phyloP scores from a whole-genome alignment of 2,888 invertebrate species.

The Halocaridina rubra region DNA sequence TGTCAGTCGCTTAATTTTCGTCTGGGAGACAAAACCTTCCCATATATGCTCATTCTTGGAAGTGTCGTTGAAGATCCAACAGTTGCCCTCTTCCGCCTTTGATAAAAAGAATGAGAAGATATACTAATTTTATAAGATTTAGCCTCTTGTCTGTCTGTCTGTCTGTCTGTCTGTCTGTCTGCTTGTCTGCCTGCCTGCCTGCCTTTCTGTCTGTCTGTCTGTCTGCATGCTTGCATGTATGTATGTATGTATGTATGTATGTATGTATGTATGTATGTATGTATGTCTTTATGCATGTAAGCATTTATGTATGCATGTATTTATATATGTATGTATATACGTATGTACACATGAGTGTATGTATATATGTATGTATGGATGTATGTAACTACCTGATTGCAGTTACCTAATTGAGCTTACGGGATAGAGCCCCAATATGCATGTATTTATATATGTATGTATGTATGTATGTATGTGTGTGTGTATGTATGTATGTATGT shows the following conservation, averaged over 20 bases:
- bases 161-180: neutral
- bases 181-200: too few relatives aligned
- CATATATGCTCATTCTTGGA: conserved; percentile 46
- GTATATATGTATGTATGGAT: neutral
- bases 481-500: neutral
- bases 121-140: too few relatives aligned
- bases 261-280: neutral
- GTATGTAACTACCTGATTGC: too few relatives aligned
- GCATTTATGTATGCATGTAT: neutral
- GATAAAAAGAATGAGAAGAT: too few relatives aligned
- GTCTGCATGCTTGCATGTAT: too few relatives aligned
- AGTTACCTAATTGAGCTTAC: too few relatives aligned
- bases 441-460: too few relatives aligned
- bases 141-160: neutral
- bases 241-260: neutral
- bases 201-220: neutral
- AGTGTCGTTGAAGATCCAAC: conserved; percentile 63
- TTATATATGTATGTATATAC: neutral
- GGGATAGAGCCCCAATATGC: too few relatives aligned
- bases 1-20: conserved; percentile 54
- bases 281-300: neutral
- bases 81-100: conserved; percentile 59
- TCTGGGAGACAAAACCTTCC: conserved; percentile 60
- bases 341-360: neutral
- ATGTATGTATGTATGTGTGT: neutral